Evolutionary conservation across 2,888 invertebrate species (phyloP).

Genomic region (Glyphotaelius pellucidus): DNA sequence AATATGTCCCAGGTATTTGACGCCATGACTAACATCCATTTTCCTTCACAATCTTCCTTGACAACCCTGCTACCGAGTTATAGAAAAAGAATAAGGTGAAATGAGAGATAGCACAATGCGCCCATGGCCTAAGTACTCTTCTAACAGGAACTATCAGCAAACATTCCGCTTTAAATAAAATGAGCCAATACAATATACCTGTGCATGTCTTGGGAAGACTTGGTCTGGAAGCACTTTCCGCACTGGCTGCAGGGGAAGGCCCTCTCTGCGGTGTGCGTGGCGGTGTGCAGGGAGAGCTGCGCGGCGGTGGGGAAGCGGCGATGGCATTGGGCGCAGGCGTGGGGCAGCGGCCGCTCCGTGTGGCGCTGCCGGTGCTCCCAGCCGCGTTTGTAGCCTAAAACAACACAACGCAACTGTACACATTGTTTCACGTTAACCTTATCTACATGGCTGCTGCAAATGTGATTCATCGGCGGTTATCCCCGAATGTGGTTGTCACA

Average conservation of each 20-base stretch:
- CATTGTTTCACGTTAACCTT: background rate
- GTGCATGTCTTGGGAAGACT: slow-evolving; percentile 69
- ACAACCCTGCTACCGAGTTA: too few relatives aligned
- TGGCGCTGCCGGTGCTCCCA: slow-evolving; percentile 18
- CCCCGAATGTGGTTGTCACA: too few relatives aligned
- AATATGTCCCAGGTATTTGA: too few relatives aligned
- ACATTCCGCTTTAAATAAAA: too few relatives aligned
- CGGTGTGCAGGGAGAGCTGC: slow-evolving; percentile 68
- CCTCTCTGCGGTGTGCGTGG: slow-evolving; percentile 71
- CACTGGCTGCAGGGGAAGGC: slow-evolving; percentile 71
- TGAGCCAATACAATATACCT: slow-evolving; percentile 68
- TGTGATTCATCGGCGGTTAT: background rate
- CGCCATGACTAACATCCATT: too few relatives aligned
- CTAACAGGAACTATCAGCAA: too few relatives aligned
- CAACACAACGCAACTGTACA: background rate
- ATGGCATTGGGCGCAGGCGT: background rate
- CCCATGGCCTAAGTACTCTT: too few relatives aligned
- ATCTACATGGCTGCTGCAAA: too few relatives aligned
- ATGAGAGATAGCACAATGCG: too few relatives aligned
- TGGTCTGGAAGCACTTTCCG: slow-evolving; percentile 70
- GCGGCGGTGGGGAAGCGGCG: slow-evolving; percentile 13
- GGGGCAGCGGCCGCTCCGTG: background rate
- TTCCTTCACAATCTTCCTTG: too few relatives aligned
- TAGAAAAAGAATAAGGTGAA: too few relatives aligned
- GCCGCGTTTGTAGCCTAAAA: slow-evolving; percentile 20